Percentiles rank a stretch among this genome's conserved stretches.
Evolutionary conservation across 2,888 invertebrate species (phyloP).

Genomic region (Eubasilissa splendida): DNA sequence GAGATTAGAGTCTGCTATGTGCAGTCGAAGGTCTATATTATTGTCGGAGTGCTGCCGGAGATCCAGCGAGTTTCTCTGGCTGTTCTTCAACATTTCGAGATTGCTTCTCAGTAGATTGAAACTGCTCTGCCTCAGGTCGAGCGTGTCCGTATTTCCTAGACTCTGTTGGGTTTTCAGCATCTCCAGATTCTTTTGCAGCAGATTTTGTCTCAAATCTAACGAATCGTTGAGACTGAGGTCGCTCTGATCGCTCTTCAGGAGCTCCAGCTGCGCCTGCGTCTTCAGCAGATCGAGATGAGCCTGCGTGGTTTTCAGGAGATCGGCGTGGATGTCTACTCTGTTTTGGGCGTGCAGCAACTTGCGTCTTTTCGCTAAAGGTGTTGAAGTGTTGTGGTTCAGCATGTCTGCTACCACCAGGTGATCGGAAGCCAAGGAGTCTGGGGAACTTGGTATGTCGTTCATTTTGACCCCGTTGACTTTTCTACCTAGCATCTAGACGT

Average conservation of each 20-base stretch:
- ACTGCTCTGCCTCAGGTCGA: constrained; percentile 55
- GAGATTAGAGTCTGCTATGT: constrained; percentile 33
- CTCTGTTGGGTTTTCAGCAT: constrained; percentile 52
- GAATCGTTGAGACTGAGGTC: constrained; percentile 36
- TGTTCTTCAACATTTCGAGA: constrained; percentile 56
- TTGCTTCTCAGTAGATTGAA: constrained; percentile 56
- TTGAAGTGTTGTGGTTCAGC: constrained; percentile 60
- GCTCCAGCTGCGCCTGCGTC: constrained; percentile 54
- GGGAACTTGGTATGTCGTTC: constrained; percentile 66
- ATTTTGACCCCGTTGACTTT: constrained; percentile 56
- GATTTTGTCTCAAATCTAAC: constrained; percentile 51
- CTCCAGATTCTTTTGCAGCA: constrained; percentile 56
- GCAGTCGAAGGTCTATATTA: constrained; percentile 48
- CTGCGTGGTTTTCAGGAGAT: constrained; percentile 54
- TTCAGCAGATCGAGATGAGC: constrained; percentile 54
- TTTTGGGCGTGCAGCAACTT: constrained; percentile 49
- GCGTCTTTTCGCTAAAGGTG: constrained; percentile 63
- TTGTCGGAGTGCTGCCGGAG: constrained; percentile 46
- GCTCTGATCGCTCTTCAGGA: constrained; percentile 49
- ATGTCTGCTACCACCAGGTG: constrained; percentile 64
- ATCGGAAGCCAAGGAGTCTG: constrained; percentile 66
- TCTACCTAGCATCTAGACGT: too few species aligned
- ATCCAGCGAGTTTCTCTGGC: constrained; percentile 55
- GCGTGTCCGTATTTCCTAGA: constrained; percentile 50
- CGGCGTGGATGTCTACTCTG: constrained; percentile 45